Evolutionary conservation across 1,140 invertebrate genomes (phyloP).

Genomic region (Bombus turneri): DNA sequence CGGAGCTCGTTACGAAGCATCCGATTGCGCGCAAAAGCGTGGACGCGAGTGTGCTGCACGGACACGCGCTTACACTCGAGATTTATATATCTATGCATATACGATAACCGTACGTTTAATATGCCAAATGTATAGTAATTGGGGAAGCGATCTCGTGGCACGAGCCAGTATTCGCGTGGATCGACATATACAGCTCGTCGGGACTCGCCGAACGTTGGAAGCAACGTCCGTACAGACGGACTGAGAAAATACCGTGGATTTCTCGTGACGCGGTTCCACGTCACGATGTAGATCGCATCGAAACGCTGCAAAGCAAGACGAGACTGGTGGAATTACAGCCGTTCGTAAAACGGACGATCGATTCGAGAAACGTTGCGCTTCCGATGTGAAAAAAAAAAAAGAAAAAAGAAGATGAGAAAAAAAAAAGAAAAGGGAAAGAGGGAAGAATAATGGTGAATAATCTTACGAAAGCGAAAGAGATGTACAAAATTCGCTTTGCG

Average conservation of each 20-base stretch:
- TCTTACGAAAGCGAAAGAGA: slow-evolving; percentile 20
- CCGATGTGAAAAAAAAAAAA: background rate
- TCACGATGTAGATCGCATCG: background rate
- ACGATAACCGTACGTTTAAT: slow-evolving; percentile 81
- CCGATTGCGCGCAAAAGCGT: slow-evolving; percentile 1
- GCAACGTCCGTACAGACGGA: background rate
- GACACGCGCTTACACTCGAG: slow-evolving; percentile 27
- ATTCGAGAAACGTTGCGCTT: slow-evolving; percentile 11
- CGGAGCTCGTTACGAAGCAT: slow-evolving; percentile 55
- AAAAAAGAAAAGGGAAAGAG: too few species aligned
- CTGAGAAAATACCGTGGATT: background rate
- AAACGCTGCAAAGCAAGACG: background rate
- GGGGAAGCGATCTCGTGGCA: slow-evolving; percentile 62
- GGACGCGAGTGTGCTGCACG: background rate
- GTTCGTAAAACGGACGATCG: background rate
- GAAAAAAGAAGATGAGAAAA: background rate
- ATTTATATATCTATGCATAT: slow-evolving; percentile 79
- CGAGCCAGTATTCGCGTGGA: slow-evolving; percentile 15
- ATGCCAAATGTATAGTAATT: slow-evolving; percentile 83
- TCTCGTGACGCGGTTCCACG: background rate
- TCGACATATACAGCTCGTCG: background rate
- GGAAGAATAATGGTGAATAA: background rate
- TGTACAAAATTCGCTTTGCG: slow-evolving; percentile 65
- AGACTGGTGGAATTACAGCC: background rate
- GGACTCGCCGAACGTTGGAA: background rate